Percentiles rank a stretch among this genome's conserved stretches.
Evolutionary conservation across 53 echinoderm and acorn worm species (phyloP).

Genomic region (Crossaster papposus): DNA sequence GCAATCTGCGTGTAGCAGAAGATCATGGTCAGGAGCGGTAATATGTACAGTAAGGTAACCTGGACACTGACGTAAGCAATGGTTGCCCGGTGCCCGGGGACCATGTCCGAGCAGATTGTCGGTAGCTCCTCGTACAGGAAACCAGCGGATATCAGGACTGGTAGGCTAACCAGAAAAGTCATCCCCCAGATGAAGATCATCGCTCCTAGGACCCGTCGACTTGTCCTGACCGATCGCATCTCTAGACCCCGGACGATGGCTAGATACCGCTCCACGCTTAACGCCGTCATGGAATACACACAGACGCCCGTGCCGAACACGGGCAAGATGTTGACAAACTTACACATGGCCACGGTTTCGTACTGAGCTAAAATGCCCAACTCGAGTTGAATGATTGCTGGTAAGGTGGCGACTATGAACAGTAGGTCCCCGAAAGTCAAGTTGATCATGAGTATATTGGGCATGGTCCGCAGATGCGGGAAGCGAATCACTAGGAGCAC

Average conservation of each 20-base stretch:
- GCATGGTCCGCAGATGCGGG: constrained; percentile 74
- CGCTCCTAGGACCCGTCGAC: constrained; percentile 59
- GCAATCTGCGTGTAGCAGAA: constrained; percentile 63
- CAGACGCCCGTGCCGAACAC: constrained; percentile 68
- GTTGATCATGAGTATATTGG: constrained; percentile 83
- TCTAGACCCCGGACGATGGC: constrained; percentile 78
- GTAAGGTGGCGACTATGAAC: constrained; percentile 70
- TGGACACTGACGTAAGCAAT: constrained; percentile 55
- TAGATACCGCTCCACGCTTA: constrained; percentile 81
- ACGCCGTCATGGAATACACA: constrained; percentile 77
- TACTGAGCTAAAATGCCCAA: constrained; percentile 49
- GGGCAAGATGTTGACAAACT: constrained; percentile 70
- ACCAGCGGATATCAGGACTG: constrained; percentile 56
- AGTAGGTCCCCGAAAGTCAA: constrained; percentile 76
- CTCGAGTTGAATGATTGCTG: constrained; percentile 64
- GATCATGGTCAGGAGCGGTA: constrained; percentile 50
- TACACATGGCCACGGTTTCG: constrained; percentile 55
- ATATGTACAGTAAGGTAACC: constrained; percentile 45
- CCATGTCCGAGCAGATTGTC: constrained; percentile 1
- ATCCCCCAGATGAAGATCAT: constrained; percentile 72
- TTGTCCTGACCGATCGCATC: constrained; percentile 67
- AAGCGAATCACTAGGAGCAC: constrained; percentile 71
- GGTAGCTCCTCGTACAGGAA: neutral
- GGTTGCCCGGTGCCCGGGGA: neutral
- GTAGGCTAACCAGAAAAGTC: constrained; percentile 59